Percentiles rank a stretch among this genome's conserved stretches.
phyloP scores from a whole-genome alignment of 2,113 vertebrate species.

The Polypterus senegalus region DNA sequence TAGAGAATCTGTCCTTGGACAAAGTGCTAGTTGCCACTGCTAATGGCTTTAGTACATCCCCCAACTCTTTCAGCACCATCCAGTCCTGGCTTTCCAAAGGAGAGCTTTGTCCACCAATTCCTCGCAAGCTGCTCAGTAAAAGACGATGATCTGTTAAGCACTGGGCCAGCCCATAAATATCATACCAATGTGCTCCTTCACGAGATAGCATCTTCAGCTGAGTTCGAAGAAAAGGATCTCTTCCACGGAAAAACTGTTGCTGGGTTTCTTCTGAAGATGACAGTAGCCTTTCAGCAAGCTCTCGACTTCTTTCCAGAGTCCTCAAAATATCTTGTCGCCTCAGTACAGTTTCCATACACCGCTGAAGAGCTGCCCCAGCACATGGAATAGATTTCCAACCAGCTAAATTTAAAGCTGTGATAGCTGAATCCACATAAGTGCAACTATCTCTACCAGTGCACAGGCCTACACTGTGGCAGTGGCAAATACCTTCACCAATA shows the following conservation, averaged over 20 bases:
- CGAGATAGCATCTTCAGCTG: not conserved
- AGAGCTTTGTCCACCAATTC: not conserved
- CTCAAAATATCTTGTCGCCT: slow-evolving; percentile 26
- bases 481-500: no score
- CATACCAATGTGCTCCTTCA: slow-evolving; percentile 24
- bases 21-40: slow-evolving; percentile 52
- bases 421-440: no score
- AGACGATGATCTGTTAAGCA: slow-evolving; percentile 22
- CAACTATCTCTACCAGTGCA: no score
- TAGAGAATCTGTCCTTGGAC: slow-evolving; percentile 45
- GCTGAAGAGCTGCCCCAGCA: slow-evolving; percentile 37
- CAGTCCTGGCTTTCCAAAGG: slow-evolving; percentile 30
- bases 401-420: no score
- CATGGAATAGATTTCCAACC: slow-evolving; percentile 36
- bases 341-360: slow-evolving; percentile 43
- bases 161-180: slow-evolving; percentile 18
- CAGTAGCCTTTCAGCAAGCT: slow-evolving; percentile 23
- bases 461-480: no score
- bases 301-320: slow-evolving; percentile 31
- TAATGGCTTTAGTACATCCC: slow-evolving; percentile 45
- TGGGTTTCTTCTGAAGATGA: slow-evolving; percentile 6
- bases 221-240: not conserved
- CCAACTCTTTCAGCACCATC: slow-evolving; percentile 44
- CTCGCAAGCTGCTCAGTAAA: slow-evolving; percentile 14
- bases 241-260: slow-evolving; percentile 1